Evolutionary conservation across 2,797 vertebrate genomes (phyloP), one percentile per base, ranked within the genome.

Genomic region (Tokudaia muenninki): DNA sequence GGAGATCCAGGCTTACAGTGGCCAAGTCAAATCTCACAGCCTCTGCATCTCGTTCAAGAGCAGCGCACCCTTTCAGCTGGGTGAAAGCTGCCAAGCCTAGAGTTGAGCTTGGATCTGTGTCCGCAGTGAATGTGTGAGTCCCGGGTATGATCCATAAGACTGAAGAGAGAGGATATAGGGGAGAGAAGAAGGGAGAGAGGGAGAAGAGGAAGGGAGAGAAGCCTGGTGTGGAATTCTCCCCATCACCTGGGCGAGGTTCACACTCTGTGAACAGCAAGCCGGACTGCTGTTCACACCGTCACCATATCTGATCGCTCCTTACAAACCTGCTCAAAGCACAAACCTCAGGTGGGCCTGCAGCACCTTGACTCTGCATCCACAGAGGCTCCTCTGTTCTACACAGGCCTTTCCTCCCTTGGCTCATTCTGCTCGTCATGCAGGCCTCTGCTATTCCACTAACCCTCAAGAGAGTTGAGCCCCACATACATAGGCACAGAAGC

Each of bases 101-200:
- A 82, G 63, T 21, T 2, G 52, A 57, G 4, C 37, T 41, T 6
- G n/a, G 5, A 24, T 37, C 14, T 29, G 22, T 29, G 22, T 41
- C 52, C 19, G 8, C 59, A 37, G 52, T 44, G 21, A 44, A 34
- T 21, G 70, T 37, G 4, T 37, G 47, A 88, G 34, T 67, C 67
- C 67, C n/a, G 5, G 22, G 65, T 37, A 37, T 24, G 44, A 16
- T 87, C 21, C 84, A 22, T 72, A 44, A 37, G 70, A 59, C 16
- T 11, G 37, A n/a, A 57, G 16, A 75, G 22, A 57, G 19, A 50
- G 31, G 29, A 65, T 31, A 11, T 26, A 6, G 0, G 55, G n/a
- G 55, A 3, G 21, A 3, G 24, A 7, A 21, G 10, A 7, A 9
- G 1, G 6, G 3, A 10, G 34, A 12, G 10, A 26, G 7, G 52